phyloP scores from a whole-genome alignment of 2,888 invertebrate species.

The Metacarcinus magister region DNA sequence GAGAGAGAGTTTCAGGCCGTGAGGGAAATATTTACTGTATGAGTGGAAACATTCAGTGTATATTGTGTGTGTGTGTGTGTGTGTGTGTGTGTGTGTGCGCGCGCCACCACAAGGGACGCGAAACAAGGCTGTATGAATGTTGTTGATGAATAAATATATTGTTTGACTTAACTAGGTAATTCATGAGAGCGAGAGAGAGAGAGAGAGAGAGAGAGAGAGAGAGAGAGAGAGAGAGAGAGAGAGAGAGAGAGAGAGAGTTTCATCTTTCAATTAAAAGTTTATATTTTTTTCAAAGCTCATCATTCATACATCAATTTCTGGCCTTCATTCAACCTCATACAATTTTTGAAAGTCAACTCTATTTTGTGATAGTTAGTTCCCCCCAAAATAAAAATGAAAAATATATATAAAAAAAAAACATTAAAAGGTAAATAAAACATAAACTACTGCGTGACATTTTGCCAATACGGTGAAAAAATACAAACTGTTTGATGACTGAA shows the following conservation, averaged over 20 bases:
- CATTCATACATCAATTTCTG: background rate
- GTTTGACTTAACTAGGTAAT: too few relatives aligned
- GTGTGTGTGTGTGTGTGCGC: too few relatives aligned
- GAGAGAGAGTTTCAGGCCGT: background rate
- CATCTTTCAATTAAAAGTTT: background rate
- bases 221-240: slow-evolving; percentile 26
- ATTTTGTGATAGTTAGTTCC: background rate
- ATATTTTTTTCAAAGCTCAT: background rate
- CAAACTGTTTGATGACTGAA: background rate
- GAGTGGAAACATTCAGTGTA: too few relatives aligned
- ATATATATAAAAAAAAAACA: too few relatives aligned
- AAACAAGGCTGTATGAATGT: too few relatives aligned
- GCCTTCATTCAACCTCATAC: background rate
- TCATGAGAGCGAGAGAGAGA: too few relatives aligned
- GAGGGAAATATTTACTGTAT: too few relatives aligned
- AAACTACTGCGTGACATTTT: background rate
- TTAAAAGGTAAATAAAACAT: background rate
- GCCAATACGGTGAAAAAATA: background rate
- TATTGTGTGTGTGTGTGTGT: too few relatives aligned
- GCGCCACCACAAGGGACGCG: too few relatives aligned
- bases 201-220: slow-evolving; percentile 1
- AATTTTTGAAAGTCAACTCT: background rate
- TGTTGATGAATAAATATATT: too few relatives aligned
- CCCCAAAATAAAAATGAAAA: background rate
- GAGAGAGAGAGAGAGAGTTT: slow-evolving; percentile 8